These are phyloP conservation scores for Netta rufina DNA, from an alignment of 2,797 vertebrate genomes.

Conservation along the genomic window DNA sequence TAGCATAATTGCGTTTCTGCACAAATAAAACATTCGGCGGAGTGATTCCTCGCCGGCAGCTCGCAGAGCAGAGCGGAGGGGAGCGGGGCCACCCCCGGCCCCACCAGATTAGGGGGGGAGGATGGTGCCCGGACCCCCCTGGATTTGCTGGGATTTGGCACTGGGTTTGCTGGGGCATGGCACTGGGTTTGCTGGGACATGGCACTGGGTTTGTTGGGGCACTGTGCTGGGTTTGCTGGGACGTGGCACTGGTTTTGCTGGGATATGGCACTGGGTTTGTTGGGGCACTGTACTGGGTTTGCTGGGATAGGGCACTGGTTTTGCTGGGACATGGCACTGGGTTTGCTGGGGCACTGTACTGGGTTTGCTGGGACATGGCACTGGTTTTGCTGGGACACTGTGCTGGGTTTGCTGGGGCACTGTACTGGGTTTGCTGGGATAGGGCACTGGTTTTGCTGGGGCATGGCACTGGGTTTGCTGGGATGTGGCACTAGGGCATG, in stretches of 20 bases:
- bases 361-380: too few relatives aligned
- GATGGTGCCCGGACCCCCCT: too few relatives aligned
- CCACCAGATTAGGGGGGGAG: too few relatives aligned
- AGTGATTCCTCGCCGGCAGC: conserved; percentile 14
- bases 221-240: neutral
- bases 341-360: rapidly evolving
- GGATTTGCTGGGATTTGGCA: too few relatives aligned
- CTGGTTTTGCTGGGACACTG: rapidly evolving
- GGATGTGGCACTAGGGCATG: rapidly evolving
- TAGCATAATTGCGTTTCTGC: conserved; percentile 63
- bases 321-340: neutral
- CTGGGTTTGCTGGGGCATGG: rapidly evolving
- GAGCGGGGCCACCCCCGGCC: too few relatives aligned
- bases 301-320: too few relatives aligned
- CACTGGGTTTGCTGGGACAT: neutral
- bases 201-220: neutral
- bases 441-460: rapidly evolving
- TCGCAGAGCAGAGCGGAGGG: neutral
- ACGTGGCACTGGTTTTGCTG: rapidly evolving
- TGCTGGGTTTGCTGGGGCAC: rapidly evolving
- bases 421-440: too few relatives aligned
- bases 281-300: neutral
- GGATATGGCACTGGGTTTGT: rapidly evolving
- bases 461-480: neutral
- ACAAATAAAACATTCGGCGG: conserved; percentile 53